Evolutionary conservation across 1,140 invertebrate species (phyloP), one percentile per base, ranked within the genome.

Genomic region (Leptopilina clavipes): DNA sequence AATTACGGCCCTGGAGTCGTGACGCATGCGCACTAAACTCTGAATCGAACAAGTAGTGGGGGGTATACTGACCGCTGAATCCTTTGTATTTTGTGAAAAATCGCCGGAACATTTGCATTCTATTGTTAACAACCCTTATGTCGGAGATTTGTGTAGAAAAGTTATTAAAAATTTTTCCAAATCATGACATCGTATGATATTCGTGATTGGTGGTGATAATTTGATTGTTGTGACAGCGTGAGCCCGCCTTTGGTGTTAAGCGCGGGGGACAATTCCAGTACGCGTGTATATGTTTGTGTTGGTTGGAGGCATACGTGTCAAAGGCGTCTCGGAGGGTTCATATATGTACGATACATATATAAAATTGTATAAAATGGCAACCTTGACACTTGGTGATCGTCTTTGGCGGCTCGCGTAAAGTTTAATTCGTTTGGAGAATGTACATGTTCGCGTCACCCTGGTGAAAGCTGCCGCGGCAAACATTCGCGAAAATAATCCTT

Each of bases 381-480:
- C 87, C 86, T 89, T 89, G 87, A 88, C 88, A 89, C 86, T 88
- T 85, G 85, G 79, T 84, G 85, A 84, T 83, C 84, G 82, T 85
- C 85, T 87, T 88, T 83, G 81, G 80, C 79, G 81, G 79, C 79
- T 73, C 74, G 74, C 17, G 22, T 74, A 74, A 70, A 14, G 76
- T 37, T 8, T 40, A 40, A 70, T 31, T 31, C 22, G 25, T 65
- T 31, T 31, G 22, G 59, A 25, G 59, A 31, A 65, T 22, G 54
- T 2, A 59, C 9, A 19, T 59, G 19, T 31, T 19, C 76, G 56
- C 72, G 73, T 77, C 48, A 52, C 72, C 72, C 48, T 73, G 76
- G 79, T 81, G 79, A 81, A 81, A 81, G 79, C 76, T 70, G 79
- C 75, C 70, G 14, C 18, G 19, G 43, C 12, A 7, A 56, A 76